phyloP scores from a whole-genome alignment of 2,113 vertebrate species.

The Apteryx owenii region DNA sequence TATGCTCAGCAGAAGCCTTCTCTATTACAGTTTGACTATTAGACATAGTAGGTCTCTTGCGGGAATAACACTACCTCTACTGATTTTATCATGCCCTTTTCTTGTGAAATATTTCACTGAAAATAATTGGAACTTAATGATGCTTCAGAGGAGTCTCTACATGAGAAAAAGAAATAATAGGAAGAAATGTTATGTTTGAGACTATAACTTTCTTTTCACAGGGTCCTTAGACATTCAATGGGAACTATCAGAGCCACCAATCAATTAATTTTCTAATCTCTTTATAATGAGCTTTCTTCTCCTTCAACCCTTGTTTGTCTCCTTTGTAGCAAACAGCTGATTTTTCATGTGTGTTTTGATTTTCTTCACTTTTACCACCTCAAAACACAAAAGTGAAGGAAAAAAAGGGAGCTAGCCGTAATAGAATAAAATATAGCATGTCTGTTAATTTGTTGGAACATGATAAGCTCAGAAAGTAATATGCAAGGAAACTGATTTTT shows the following conservation, averaged over 20 bases:
- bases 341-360: constrained; percentile 19
- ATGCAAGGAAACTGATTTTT: constrained; percentile 30
- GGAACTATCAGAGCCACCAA: constrained; percentile 48
- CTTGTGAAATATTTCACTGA: constrained; percentile 40
- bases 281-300: constrained; percentile 50
- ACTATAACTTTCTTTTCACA: constrained; percentile 19
- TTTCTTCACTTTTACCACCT: not conserved
- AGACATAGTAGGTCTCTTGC: not conserved
- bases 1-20: not conserved
- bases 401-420: not conserved
- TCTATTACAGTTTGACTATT: not conserved
- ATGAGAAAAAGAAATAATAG: constrained; percentile 9
- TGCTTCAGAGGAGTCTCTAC: constrained; percentile 44
- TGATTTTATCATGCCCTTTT: constrained; percentile 46
- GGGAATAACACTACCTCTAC: constrained; percentile 4
- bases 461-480: not conserved
- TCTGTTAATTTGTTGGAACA: constrained; percentile 3
- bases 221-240: constrained; percentile 34
- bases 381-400: not conserved
- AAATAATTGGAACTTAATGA: constrained; percentile 68
- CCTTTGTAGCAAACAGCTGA: constrained; percentile 20
- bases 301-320: constrained; percentile 34
- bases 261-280: constrained; percentile 65
- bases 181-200: constrained; percentile 43
- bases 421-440: not conserved